A percentile compares a stretch with the other conserved stretches of the same genome.
Evolutionary conservation across 2,888 invertebrate species (phyloP).

Genomic region (Platycheirus rosarum): DNA sequence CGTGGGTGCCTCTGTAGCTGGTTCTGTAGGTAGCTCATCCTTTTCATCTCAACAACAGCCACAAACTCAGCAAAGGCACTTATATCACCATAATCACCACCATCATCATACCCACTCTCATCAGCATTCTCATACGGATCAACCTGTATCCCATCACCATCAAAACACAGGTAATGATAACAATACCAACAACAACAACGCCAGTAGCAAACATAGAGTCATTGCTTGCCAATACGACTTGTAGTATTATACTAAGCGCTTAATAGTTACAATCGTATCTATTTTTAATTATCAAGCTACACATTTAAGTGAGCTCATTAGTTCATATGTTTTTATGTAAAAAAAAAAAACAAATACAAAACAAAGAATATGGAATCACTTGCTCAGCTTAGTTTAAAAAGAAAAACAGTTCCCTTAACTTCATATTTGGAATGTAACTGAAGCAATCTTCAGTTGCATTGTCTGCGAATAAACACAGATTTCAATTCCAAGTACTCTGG

Average conservation of each 20-base stretch:
- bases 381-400: too few species aligned
- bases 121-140: conserved; percentile 64
- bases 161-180: conserved; percentile 61
- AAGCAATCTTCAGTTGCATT: too few species aligned
- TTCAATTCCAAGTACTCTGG: too few species aligned
- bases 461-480: too few species aligned
- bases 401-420: too few species aligned
- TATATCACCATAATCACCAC: conserved; percentile 61
- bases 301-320: background rate
- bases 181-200: conserved; percentile 61
- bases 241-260: conserved; percentile 20
- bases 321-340: too few species aligned
- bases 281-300: background rate
- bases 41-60: conserved; percentile 63
- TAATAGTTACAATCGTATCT: conserved; percentile 10
- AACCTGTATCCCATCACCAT: conserved; percentile 68
- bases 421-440: too few species aligned
- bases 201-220: conserved; percentile 47
- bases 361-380: too few species aligned
- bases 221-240: conserved; percentile 60
- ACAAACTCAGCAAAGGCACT: conserved; percentile 62
- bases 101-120: conserved; percentile 67
- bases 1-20: conserved; percentile 28
- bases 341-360: too few species aligned
- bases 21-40: conserved; percentile 52